Base-by-base conservation (phyloP, 2,888 invertebrate species). In the Galerucella pusilla region DNA sequence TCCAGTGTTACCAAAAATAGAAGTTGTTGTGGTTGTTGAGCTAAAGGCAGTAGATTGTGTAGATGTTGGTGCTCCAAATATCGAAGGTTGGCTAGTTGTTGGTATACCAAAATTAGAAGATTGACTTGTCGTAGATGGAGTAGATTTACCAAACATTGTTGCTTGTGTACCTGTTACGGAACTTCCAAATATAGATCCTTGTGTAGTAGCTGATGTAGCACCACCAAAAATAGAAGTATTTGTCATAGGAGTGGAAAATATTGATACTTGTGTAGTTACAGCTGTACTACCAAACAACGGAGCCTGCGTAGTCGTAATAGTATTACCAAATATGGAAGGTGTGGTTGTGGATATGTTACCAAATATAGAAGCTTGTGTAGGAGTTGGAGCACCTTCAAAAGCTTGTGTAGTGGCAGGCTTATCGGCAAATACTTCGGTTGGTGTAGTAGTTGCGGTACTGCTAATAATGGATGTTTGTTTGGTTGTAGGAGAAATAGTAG, bases 351-450 rank as follows among this genome's bases (percentile, higher is more conserved):
- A 35, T 65, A 66, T 70, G 68, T 73, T 54, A 67, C 68, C 69
- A 64, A 75, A 74, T 64, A 45, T 20, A 16, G 68, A 25, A 6
- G 65, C 42, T 28, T 60, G 68, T 11, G 68, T 49, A n/a, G 71
- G n/a, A 69, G 68, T 68, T 10, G 81, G 71, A 73, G 82, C 74
- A 2, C 82, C 74, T 75, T 81, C 80, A 52, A 68, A 59, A 59
- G 9, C 6, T 59, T 75, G 16, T 80, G 80, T 80, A 35, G 81
- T 74, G 75, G 75, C 73, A n/a, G 78, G 57, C 42, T 20, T 59
- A 59, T 12, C 20, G 11, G 45, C 65, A 65, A 46, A 65, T 16
- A 49, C n/a, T 57, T 68, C 65, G 12, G 49, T 45, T 52, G 67
- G 28, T n/a, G 75, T 60, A 54, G 67, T 67, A 16, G 59, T 57